Evolutionary conservation across 2,888 invertebrate genomes (phyloP).

Genomic region (Lepidonotus clava): DNA sequence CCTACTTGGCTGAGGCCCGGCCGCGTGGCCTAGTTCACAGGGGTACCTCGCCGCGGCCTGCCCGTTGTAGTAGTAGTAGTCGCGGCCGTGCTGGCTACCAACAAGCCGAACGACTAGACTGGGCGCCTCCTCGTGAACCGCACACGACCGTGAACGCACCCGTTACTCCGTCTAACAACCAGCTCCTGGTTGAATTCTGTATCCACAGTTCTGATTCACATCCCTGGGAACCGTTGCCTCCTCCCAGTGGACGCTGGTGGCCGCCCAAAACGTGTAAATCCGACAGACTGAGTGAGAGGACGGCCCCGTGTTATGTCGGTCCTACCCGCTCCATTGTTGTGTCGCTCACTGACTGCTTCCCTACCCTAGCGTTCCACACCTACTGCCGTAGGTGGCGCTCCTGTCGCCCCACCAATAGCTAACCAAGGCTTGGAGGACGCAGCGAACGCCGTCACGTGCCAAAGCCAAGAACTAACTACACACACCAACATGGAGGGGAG

Average conservation of each 20-base stretch:
- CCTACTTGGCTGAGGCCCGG: background rate
- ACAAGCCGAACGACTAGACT: background rate
- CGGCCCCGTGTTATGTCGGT: background rate
- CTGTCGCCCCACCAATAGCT: background rate
- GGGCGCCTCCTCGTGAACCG: too few species aligned
- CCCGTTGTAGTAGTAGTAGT: background rate
- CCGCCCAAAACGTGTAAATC: too few species aligned
- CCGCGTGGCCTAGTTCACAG: slow-evolving; percentile 47
- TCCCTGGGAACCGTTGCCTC: too few species aligned
- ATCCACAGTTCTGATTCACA: background rate
- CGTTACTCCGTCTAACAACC: too few species aligned
- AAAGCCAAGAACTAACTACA: background rate
- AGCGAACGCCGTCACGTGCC: slow-evolving; percentile 30
- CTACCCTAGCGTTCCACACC: background rate
- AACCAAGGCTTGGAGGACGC: background rate
- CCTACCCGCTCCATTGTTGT: background rate
- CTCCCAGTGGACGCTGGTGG: too few species aligned
- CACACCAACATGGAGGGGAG: too few species aligned
- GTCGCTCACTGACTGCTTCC: background rate
- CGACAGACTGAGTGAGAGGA: background rate
- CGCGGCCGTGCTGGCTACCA: background rate
- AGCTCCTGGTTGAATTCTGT: too few species aligned
- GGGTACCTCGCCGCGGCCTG: slow-evolving; percentile 39
- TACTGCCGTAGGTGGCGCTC: background rate
- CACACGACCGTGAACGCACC: background rate